Evolutionary conservation across 2,797 vertebrate genomes (phyloP).

Genomic region (Microcaecilia unicolor): DNA sequence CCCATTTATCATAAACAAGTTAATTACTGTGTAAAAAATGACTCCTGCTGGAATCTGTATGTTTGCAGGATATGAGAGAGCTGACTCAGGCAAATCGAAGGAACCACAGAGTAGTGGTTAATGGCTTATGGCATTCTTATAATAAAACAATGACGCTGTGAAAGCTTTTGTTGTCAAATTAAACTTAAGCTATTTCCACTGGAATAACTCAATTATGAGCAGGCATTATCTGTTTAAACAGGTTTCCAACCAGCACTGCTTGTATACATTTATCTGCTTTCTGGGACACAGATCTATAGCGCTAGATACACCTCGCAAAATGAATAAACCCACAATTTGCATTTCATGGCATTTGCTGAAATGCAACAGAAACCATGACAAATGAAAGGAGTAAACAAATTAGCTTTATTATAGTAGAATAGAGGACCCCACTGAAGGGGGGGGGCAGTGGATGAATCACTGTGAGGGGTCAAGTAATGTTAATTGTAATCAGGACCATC

Average conservation of each 20-base stretch:
- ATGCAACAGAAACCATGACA: too few species aligned
- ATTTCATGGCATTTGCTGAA: too few species aligned
- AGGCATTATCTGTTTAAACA: conserved; percentile 38
- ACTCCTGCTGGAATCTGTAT: conserved; percentile 35
- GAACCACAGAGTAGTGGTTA: conserved; percentile 31
- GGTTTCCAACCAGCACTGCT: conserved; percentile 25
- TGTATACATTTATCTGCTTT: conserved; percentile 2
- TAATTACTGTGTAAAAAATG: conserved; percentile 60
- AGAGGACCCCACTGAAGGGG: too few species aligned
- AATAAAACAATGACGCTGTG: conserved; percentile 29
- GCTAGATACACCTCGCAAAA: background rate
- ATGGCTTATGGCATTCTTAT: conserved; percentile 22
- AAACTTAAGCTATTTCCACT: conserved; percentile 40
- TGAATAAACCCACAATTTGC: too few species aligned
- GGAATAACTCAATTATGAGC: conserved; percentile 44
- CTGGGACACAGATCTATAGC: background rate
- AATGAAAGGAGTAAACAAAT: too few species aligned
- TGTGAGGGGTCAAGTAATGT: too few species aligned
- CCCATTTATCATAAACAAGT: conserved; percentile 65
- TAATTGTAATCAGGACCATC: too few species aligned
- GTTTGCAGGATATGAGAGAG: conserved; percentile 31
- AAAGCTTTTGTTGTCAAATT: conserved; percentile 39
- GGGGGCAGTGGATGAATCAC: too few species aligned
- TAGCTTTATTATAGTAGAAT: too few species aligned
- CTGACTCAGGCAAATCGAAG: conserved; percentile 41